phyloP scores from a whole-genome alignment of 2,888 invertebrate species.

The Capitulum mitella region DNA sequence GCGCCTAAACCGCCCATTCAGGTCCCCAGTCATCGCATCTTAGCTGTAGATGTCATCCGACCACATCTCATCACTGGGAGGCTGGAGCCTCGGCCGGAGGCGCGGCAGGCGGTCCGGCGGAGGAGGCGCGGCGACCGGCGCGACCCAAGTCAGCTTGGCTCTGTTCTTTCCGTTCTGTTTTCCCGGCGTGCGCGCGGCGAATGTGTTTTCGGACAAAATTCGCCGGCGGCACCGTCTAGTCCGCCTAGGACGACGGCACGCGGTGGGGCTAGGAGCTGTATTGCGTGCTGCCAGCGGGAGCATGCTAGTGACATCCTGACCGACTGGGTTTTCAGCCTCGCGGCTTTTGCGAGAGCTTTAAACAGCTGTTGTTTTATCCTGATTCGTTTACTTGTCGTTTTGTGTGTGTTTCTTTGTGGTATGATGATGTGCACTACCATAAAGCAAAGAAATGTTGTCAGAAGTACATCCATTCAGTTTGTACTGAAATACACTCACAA shows the following conservation, averaged over 20 bases:
- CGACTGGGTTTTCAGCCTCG: slow-evolving; percentile 18
- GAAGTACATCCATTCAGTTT: not conserved
- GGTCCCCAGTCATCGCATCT: not conserved
- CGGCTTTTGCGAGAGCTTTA: not conserved
- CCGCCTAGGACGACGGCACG: not conserved
- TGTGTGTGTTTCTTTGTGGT: not conserved
- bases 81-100: not conserved
- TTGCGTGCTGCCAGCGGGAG: not conserved
- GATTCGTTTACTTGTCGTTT: not conserved
- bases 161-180: not conserved
- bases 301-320: not conserved
- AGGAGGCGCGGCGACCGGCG: not conserved
- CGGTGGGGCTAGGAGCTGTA: not conserved
- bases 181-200: not conserved
- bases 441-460: not conserved
- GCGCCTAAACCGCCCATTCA: not conserved
- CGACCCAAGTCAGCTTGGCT: not conserved
- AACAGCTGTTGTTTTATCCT: not conserved
- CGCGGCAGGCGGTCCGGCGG: not conserved
- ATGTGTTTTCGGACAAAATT: not conserved
- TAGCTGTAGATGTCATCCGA: not conserved
- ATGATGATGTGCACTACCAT: not conserved
- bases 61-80: not conserved
- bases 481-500: slow-evolving; percentile 1
- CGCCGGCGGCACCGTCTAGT: not conserved